Base-by-base conservation (phyloP, 2,888 invertebrate genomes). In the Molorchus minor region DNA sequence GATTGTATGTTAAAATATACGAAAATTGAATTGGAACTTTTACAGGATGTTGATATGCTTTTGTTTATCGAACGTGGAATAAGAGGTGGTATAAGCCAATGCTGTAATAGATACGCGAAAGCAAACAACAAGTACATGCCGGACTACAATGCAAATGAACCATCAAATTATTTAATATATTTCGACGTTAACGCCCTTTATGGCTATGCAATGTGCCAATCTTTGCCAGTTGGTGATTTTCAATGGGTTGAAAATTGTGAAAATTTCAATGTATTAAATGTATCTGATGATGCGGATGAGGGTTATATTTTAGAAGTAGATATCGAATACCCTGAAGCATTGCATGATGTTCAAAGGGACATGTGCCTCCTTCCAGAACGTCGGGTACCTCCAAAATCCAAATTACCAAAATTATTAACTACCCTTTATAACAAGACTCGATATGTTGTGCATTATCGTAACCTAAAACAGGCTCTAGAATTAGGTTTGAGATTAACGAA, bases 71-170 rank as follows among this genome's bases (percentile, higher is more conserved):
- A 71, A 52, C 58, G 56, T 21, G 72, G 71, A 1, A 68, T 77
- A 46, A 56, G 72, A 17, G 76, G 72, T 1, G 73, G 74, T 7
- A 54, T 77, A 3, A 65, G 65, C 10, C 68, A 75, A 60, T 73
- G 73, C 45, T 61, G 53, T n/a, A 66, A 71, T 43, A 43, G 70
- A 16, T 65, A 71, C 62, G 60, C 70, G 1, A 56, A 56, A 45
- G 73, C 73, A 0, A 75, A 75, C 54, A 75, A 77, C 61, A 70
- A 67, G 58, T 74, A 73, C 52, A 61, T 75, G 56, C 41, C 49
- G 0, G 62, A 70, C n/a, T 75, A 62, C 57, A 61, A 76, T 64
- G 19, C 54, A 8, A 25, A 25, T 25, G 4, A 25, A 8, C 4
- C 4, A 25, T 25, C 25, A 5, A 25, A 25, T 25, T 25, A 25